Base-by-base conservation (phyloP, 2,888 invertebrate genomes). In the Electrophaes corylata region DNA sequence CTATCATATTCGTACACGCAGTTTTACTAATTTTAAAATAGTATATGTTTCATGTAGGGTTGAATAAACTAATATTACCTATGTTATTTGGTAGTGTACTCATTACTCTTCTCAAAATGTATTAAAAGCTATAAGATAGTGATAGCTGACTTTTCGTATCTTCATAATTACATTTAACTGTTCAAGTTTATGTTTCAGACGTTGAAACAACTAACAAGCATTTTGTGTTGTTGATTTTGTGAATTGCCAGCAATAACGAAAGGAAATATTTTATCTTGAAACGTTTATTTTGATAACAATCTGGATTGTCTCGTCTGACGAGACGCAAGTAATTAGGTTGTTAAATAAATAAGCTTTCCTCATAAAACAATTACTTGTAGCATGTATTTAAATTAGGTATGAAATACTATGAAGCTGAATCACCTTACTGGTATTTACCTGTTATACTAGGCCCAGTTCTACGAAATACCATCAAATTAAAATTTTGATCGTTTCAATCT, bases 191-290 rank as follows among this genome's bases (percentile, higher is more conserved):
- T 70, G 71, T 67, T 75, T 67, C 65, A 70, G 63, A 58, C 48
- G 60, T 19, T 68, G 61, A 50, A 72, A 66, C 63, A 69, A 71
- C 69, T 68, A 76, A 73, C 69, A 66, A 67, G 62, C 60, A 66
- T 65, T 61, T 67, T 69, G 66, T 64, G 44, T 66, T 76, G 69
- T 72, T 73, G 67, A 68, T 75, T 71, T 66, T 59, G 51, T 23
- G 52, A 73, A 72, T 69, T 69, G 62, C 56, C 45, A 52, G 62
- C 55, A 57, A 67, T 61, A 59, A 56, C 41, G 50, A 50, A 63
- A 64, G 59, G 47, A 66, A 60, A 66, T 64, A 70, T 59, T 69
- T 64, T 57, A 51, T 51, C 51, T 58, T 37, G 55, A 35, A 66
- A 60, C 57, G 53, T 64, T 64, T 67, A 63, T 64, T 59, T 57